Base-by-base conservation (phyloP, 2,113 vertebrate species). In the Smithornis capensis region DNA sequence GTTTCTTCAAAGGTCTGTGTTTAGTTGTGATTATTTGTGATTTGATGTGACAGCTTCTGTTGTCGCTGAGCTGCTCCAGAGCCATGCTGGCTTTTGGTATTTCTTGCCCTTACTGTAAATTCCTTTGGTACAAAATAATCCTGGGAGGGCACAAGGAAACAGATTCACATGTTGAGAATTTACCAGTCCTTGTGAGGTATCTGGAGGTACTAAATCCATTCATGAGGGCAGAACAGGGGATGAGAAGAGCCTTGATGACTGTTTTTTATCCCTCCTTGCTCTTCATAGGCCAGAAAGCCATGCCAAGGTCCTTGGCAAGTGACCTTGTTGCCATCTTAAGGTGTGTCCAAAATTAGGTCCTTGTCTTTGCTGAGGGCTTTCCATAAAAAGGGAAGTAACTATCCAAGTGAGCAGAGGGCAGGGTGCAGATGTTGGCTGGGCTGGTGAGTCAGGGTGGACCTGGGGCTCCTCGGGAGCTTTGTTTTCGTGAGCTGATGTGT, bases 291-390 rank as follows among this genome's bases (percentile, higher is more conserved):
- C 83, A 47, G 71, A 62, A 83, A 83, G 63, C 77, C 63, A 21
- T 21, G 83, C 69, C 83, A 93, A 57, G 77, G 63, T 64, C 76
- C 62, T 45, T 4, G 3, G 79, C 76, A 50, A 16, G 52, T 90
- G 85, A 95, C 93, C 79, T 92, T 89, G 35, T 23, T 95, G 92
- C 78, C 0, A 0, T 90, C 47, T 56, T 81, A 74, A 94, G 85
- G 68, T 42, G 83, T 64, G 73, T 90, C 85, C 93, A 83, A 63
- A 95, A 94, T 93, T 81, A 94, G 68, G 83, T 53, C 69, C 90
- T 89, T 49, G 65, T 78, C 69, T 92, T 86, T 0, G 3, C 83
- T 64, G 80, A 75, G 78, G 85, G 33, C 64, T 53, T 86, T 92
- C 85, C 56, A 38, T 90, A 65, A 40, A 38, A 92, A 86, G 80